Conservation (phyloP, 2,797 vertebrate species). For the Pseudochromis fuscus region DNA sequence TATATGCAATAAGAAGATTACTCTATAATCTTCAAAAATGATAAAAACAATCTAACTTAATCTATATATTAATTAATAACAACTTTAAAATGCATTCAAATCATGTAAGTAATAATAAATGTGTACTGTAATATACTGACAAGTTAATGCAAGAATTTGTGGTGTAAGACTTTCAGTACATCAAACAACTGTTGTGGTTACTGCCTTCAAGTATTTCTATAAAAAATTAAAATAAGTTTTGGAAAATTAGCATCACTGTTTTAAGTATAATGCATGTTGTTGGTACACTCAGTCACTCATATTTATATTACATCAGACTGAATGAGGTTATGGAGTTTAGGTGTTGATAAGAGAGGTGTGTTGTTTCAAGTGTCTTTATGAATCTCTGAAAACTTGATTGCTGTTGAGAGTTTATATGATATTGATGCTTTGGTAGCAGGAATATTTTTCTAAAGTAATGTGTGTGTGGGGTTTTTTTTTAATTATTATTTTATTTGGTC, state of each 20-base stretch:
- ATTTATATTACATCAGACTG: neutral
- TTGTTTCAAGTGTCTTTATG: neutral
- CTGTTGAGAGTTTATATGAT: neutral
- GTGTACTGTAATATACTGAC: too few species aligned
- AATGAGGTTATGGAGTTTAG: too few species aligned
- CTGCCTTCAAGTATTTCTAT: too few species aligned
- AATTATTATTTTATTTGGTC: too few species aligned
- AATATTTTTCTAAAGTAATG: too few species aligned
- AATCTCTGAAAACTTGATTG: neutral
- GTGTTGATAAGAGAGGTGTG: neutral
- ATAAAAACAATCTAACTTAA: neutral
- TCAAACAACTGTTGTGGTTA: too few species aligned
- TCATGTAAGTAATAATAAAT: too few species aligned
- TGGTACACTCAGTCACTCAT: neutral
- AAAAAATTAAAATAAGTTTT: neutral
- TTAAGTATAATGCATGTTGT: too few species aligned
- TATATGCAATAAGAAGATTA: neutral
- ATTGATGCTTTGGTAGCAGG: too few species aligned
- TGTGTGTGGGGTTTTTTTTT: too few species aligned
- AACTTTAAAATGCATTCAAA: neutral
- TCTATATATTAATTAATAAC: neutral
- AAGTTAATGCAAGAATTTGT: too few species aligned
- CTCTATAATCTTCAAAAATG: conserved; percentile 1
- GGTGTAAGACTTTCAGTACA: too few species aligned
- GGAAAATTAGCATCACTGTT: neutral